Conservation (phyloP, 1,140 invertebrate genomes). For the Meloidogyne chitwoodi region DNA sequence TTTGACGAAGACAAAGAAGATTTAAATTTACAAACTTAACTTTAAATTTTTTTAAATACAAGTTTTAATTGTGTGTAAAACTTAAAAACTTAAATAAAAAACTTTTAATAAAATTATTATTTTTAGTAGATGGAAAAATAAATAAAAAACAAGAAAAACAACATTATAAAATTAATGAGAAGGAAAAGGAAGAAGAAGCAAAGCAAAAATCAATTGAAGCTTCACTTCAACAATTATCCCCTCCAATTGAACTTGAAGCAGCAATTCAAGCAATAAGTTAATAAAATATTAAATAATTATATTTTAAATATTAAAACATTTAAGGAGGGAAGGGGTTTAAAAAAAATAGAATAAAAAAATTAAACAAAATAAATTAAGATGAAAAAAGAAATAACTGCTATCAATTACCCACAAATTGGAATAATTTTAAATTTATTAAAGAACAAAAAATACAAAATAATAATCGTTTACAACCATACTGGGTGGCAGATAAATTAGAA, state of each 20-base stretch:
- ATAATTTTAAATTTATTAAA: background rate
- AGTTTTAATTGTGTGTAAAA: too few relatives aligned
- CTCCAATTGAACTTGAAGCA: background rate
- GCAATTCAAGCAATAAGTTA: background rate
- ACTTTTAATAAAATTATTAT: too few relatives aligned
- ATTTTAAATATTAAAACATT: background rate
- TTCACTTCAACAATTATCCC: background rate
- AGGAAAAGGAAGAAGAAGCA: background rate
- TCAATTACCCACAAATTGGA: background rate
- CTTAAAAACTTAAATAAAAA: too few relatives aligned
- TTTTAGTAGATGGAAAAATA: too few relatives aligned
- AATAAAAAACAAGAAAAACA: too few relatives aligned
- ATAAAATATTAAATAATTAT: background rate
- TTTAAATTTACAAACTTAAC: too few relatives aligned
- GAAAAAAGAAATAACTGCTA: background rate
- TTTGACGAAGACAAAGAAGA: too few relatives aligned
- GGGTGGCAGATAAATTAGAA: slow-evolving; percentile 11
- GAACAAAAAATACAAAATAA: background rate
- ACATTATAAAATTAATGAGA: background rate
- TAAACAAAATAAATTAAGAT: background rate
- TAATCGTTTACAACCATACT: background rate
- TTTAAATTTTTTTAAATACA: too few relatives aligned
- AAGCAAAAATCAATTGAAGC: background rate
- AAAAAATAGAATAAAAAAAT: background rate
- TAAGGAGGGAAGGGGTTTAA: too few relatives aligned